These are phyloP conservation scores for Coregonus ussuriensis DNA, from an alignment of 2,797 vertebrate genomes.

Conservation along the genomic window DNA sequence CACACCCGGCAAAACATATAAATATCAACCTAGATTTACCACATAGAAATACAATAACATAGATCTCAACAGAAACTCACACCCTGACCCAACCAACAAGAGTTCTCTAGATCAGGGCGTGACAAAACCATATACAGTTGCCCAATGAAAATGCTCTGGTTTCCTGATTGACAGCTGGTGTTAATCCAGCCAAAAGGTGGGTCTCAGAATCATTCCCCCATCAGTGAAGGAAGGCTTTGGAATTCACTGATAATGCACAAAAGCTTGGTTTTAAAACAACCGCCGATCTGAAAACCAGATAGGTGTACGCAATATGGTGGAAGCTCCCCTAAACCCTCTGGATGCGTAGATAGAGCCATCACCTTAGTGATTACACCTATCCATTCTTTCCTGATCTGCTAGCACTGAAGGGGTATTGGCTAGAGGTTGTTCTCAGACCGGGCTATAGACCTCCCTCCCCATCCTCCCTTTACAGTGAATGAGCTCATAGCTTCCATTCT, in stretches of 20 bases:
- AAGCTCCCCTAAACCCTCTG: not conserved
- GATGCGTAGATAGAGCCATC: not conserved
- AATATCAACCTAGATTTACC: too few relatives aligned
- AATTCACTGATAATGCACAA: slow-evolving; percentile 15
- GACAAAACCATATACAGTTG: not conserved
- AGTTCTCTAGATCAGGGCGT: too few relatives aligned
- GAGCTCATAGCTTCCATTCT: not conserved
- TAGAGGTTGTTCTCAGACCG: slow-evolving; percentile 9
- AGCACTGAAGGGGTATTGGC: not conserved
- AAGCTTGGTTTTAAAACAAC: not conserved
- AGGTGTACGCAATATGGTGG: not conserved
- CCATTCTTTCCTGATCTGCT: not conserved
- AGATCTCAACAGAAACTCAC: too few relatives aligned
- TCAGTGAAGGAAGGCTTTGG: slow-evolving; percentile 26
- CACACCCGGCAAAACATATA: too few relatives aligned
- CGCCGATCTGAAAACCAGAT: not conserved
- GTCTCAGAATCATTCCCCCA: not conserved
- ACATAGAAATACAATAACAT: too few relatives aligned
- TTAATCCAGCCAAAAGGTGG: not conserved
- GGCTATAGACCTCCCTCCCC: not conserved
- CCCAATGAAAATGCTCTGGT: not conserved
- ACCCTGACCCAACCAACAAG: not conserved
- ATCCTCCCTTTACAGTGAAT: slow-evolving; percentile 12
- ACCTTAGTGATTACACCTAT: not conserved
- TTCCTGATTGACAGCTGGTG: not conserved